Conservation (phyloP, 2,797 vertebrate genomes). For the Leptoclinus maculatus region DNA sequence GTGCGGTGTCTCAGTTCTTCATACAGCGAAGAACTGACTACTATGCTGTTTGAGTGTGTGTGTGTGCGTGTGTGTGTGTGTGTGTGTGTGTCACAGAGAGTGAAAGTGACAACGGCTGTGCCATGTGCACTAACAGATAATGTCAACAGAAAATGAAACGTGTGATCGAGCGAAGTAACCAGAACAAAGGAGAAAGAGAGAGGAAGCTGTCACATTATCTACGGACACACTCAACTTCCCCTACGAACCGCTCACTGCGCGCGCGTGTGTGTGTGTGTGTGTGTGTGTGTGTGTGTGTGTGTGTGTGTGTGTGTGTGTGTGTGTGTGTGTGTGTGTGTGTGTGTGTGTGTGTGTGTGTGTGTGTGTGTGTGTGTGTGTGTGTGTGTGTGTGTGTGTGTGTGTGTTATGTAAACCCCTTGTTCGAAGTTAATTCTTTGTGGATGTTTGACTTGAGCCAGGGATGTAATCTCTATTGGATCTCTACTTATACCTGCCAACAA, state of each 20-base stretch:
- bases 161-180: conserved; percentile 28
- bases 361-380: neutral
- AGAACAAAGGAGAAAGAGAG: conserved; percentile 25
- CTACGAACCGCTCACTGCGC: conserved; percentile 18
- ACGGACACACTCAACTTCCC: conserved; percentile 66
- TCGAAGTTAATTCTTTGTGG: conserved; percentile 59
- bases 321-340: conserved; percentile 7
- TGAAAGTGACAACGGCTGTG: conserved; percentile 1
- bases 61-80: conserved; percentile 10
- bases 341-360: conserved; percentile 21
- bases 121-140: conserved; percentile 58
- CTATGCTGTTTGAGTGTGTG: conserved; percentile 1
- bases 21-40: conserved; percentile 2
- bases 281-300: neutral
- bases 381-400: neutral
- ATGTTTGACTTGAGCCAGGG: conserved; percentile 57
- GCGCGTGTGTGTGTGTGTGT: conserved; percentile 12
- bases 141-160: conserved; percentile 48
- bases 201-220: conserved; percentile 72
- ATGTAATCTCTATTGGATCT: conserved; percentile 66
- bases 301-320: neutral
- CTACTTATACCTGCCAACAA: conserved; percentile 59
- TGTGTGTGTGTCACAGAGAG: neutral
- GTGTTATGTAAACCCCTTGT: conserved; percentile 32
- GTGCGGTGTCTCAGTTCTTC: conserved; percentile 42